Percentiles rank a stretch among this genome's conserved stretches.
phyloP scores from a whole-genome alignment of 1,140 invertebrate species.

The Scaptomyza montana region DNA sequence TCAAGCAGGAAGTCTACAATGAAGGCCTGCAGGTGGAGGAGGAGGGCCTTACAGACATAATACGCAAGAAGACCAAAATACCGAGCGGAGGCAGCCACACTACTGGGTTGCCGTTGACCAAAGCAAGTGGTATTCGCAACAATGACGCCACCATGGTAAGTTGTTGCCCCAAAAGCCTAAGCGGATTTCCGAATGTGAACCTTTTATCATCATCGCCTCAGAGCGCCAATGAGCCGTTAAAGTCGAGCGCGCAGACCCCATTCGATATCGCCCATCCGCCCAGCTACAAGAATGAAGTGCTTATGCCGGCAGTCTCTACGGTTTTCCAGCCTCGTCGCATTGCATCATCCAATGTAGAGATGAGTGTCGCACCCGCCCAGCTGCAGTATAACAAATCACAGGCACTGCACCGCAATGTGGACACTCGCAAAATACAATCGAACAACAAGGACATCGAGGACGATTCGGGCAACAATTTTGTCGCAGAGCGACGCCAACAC shows the following conservation, averaged over 20 bases:
- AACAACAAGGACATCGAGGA: slow-evolving; percentile 83
- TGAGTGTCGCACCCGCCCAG: slow-evolving; percentile 1
- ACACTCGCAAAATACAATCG: slow-evolving; percentile 82
- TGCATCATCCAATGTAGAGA: slow-evolving; percentile 6
- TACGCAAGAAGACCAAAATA: slow-evolving; percentile 88
- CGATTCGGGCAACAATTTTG: slow-evolving; percentile 82
- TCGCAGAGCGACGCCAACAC: slow-evolving; percentile 61
- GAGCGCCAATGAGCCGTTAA: slow-evolving; percentile 71
- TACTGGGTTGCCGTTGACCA: slow-evolving; percentile 83
- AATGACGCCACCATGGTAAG: slow-evolving; percentile 62
- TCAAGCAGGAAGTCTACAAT: slow-evolving; percentile 90
- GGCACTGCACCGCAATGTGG: slow-evolving; percentile 70
- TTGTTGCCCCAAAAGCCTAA: not conserved
- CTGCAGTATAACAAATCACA: slow-evolving; percentile 57
- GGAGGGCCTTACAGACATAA: slow-evolving; percentile 89
- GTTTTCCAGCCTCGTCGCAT: slow-evolving; percentile 13
- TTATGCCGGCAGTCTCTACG: slow-evolving; percentile 23
- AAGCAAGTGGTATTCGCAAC: slow-evolving; percentile 53
- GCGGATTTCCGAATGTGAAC: slow-evolving; percentile 7
- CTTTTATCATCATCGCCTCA: slow-evolving; percentile 18
- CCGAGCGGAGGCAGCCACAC: slow-evolving; percentile 70
- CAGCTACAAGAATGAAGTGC: slow-evolving; percentile 75
- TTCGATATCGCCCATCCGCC: slow-evolving; percentile 56
- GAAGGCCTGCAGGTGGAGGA: slow-evolving; percentile 92
- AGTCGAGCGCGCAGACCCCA: slow-evolving; percentile 44